phyloP scores from a whole-genome alignment of 2,888 invertebrate species.

The Eupithecia exiguata region DNA sequence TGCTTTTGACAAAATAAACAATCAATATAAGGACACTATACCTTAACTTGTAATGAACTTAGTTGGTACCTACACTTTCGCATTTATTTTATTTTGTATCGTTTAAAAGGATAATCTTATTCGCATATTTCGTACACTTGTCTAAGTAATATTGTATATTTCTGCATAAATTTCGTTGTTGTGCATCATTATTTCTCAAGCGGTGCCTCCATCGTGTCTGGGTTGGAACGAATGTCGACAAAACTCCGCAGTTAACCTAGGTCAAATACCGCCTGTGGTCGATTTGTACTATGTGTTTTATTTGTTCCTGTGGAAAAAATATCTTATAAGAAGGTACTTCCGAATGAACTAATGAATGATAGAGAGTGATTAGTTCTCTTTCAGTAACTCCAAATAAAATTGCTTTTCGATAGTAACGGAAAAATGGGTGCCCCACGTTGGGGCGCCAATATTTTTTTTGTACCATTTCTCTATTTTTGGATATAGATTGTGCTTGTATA shows the following conservation, averaged over 20 bases:
- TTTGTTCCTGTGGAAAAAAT: neutral
- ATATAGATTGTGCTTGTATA: neutral
- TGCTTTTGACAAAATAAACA: no score
- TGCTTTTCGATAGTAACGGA: neutral
- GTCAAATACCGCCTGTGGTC: constrained; percentile 9
- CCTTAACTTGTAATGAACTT: neutral
- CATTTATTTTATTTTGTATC: neutral
- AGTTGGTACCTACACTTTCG: fast-evolving
- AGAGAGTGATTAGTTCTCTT: neutral
- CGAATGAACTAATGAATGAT: neutral
- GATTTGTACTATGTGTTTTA: neutral
- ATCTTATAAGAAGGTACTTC: neutral
- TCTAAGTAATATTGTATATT: neutral
- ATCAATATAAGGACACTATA: no score
- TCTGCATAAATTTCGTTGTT: neutral
- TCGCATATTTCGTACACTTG: neutral
- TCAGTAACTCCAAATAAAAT: neutral
- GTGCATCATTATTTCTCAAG: neutral
- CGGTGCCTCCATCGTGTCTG: constrained; percentile 21
- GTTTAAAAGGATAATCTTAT: neutral
- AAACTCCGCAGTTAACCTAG: constrained; percentile 12
- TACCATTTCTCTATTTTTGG: neutral
- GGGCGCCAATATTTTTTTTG: constrained; percentile 6
- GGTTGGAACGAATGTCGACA: constrained; percentile 4
- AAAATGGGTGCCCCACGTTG: neutral